Evolutionary conservation across 2,797 vertebrate species (phyloP).

Genomic region (Scolopax rusticola): DNA sequence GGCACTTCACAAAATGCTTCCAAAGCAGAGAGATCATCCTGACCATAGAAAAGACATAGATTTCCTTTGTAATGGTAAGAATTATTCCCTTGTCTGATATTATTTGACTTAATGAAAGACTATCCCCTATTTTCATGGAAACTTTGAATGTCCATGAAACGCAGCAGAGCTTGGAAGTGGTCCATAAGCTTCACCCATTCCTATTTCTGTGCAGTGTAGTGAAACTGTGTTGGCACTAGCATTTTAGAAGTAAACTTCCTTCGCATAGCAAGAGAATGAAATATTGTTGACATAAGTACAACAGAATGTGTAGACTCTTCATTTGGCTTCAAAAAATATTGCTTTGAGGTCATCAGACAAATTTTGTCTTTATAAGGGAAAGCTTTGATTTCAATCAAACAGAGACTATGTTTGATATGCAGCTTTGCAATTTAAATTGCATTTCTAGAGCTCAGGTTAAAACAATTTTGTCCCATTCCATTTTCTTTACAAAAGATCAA

Average conservation of each 20-base stretch:
- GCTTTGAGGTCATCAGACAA: neutral
- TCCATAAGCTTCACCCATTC: neutral
- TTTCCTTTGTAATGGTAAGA: neutral
- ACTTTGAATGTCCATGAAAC: neutral
- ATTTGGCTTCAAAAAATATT: neutral
- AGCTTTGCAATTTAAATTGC: neutral
- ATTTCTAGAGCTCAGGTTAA: conserved; percentile 13
- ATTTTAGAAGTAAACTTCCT: neutral
- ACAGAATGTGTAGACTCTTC: neutral
- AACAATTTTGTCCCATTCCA: neutral
- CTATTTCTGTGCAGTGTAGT: neutral
- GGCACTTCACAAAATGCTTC: neutral
- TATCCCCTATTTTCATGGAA: neutral
- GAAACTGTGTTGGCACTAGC: neutral
- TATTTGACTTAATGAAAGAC: neutral
- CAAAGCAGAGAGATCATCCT: neutral
- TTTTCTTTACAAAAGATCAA: neutral
- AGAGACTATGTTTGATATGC: neutral
- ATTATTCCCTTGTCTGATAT: neutral
- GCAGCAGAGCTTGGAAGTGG: neutral
- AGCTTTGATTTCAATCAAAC: neutral
- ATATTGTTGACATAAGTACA: conserved; percentile 21
- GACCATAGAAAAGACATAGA: neutral
- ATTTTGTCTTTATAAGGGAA: conserved; percentile 39
- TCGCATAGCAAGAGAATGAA: neutral